Percentiles rank a stretch among this genome's conserved stretches.
phyloP scores from a whole-genome alignment of 2,888 invertebrate species.

The Drosophila suboccidentalis region DNA sequence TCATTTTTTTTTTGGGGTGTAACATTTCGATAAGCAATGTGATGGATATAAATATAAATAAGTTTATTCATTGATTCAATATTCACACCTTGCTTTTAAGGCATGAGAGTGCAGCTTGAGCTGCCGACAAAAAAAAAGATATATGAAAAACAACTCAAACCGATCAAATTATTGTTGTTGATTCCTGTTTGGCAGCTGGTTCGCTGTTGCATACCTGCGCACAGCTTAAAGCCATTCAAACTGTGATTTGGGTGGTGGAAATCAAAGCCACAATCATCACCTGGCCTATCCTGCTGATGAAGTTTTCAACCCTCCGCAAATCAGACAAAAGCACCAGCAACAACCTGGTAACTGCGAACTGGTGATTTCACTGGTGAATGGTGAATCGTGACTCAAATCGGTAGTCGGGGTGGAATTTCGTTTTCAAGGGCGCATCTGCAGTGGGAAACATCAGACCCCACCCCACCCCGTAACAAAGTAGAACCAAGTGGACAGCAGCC shows the following conservation, averaged over 20 bases:
- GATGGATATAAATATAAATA: constrained; percentile 5
- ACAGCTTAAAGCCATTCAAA: constrained; percentile 52
- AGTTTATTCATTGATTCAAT: constrained; percentile 6
- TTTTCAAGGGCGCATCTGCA: constrained; percentile 72
- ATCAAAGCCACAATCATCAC: constrained; percentile 58
- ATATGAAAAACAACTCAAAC: constrained; percentile 1
- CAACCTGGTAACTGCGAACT: constrained; percentile 52
- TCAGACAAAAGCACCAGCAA: constrained; percentile 78
- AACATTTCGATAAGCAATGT: constrained; percentile 27
- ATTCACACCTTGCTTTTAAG: constrained; percentile 50
- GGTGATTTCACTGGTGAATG: constrained; percentile 27
- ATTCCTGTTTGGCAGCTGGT: constrained; percentile 68
- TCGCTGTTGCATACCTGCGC: constrained; percentile 76
- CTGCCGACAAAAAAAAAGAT: not conserved
- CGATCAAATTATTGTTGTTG: constrained; percentile 27
- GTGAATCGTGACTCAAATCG: not conserved
- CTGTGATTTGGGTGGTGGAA: constrained; percentile 56
- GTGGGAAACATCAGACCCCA: constrained; percentile 38
- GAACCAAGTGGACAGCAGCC: constrained; percentile 58
- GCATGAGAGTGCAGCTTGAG: constrained; percentile 7
- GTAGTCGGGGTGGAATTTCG: constrained; percentile 10
- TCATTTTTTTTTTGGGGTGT: constrained; percentile 33
- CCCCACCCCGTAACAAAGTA: constrained; percentile 18
- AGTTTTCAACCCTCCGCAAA: constrained; percentile 65
- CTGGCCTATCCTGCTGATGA: constrained; percentile 47